Conservation (phyloP, 2,888 invertebrate species). For the Trichopoda pennipes region DNA sequence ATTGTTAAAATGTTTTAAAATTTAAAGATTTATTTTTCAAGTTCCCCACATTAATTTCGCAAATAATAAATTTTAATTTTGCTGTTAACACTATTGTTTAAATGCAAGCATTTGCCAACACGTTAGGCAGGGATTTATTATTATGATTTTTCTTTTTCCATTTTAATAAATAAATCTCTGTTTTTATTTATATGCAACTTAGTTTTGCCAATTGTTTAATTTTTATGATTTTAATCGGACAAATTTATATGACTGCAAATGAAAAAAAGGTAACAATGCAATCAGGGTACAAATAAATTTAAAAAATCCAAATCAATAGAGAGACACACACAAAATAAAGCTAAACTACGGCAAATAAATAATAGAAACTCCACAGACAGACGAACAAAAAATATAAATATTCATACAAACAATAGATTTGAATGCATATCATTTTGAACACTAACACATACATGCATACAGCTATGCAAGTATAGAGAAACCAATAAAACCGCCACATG, state of each 20-base stretch:
- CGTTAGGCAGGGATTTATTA: neutral
- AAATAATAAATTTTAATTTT: slow-evolving; percentile 18
- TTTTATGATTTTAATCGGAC: slow-evolving; percentile 64
- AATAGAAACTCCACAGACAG: slow-evolving; percentile 47
- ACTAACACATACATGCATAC: neutral
- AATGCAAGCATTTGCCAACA: slow-evolving; percentile 17
- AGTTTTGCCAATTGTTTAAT: slow-evolving; percentile 51
- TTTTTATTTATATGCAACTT: slow-evolving; percentile 15
- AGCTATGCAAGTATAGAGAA: neutral
- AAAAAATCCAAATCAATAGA: slow-evolving; percentile 18
- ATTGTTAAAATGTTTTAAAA: neutral
- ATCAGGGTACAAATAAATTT: slow-evolving; percentile 35
- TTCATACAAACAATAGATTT: slow-evolving; percentile 36
- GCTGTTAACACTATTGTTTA: slow-evolving; percentile 9
- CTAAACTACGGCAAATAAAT: slow-evolving; percentile 40
- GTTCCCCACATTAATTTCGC: slow-evolving; percentile 2
- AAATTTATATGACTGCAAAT: slow-evolving; percentile 63
- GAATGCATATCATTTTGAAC: slow-evolving; percentile 1
- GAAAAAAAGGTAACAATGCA: slow-evolving; percentile 32
- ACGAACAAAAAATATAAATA: slow-evolving; percentile 14
- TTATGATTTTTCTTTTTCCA: neutral
- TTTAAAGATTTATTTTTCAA: slow-evolving; percentile 2
- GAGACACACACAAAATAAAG: slow-evolving; percentile 5
- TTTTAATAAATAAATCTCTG: slow-evolving; percentile 42
- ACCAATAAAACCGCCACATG: slow-evolving; percentile 56